Conservation (phyloP, 2,888 invertebrate genomes). For the Pilophorus perplexus region DNA sequence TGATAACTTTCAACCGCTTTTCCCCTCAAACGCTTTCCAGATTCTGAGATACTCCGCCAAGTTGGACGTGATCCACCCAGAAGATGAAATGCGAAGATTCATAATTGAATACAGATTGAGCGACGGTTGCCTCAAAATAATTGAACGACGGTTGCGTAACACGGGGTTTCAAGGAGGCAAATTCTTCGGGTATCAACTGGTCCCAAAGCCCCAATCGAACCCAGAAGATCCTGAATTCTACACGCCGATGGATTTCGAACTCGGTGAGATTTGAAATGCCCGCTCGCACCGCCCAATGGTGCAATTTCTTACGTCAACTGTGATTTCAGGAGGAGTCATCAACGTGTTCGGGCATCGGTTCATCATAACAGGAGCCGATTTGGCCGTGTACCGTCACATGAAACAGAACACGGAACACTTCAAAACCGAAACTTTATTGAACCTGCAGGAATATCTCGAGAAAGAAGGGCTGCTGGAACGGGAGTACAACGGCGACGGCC, state of each 20-base stretch:
- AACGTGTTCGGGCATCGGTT: conserved; percentile 74
- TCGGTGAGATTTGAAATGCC: conserved; percentile 58
- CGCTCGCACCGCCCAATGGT: too few species aligned
- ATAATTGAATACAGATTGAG: conserved; percentile 72
- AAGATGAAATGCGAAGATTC: conserved; percentile 72
- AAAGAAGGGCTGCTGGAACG: conserved; percentile 59
- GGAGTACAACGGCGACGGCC: not conserved
- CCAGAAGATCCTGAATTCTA: conserved; percentile 72
- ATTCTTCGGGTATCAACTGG: conserved; percentile 64
- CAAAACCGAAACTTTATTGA: conserved; percentile 63
- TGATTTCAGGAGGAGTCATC: conserved; percentile 61
- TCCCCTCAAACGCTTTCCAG: too few species aligned
- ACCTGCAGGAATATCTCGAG: conserved; percentile 66
- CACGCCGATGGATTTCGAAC: conserved; percentile 73
- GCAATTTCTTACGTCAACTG: too few species aligned
- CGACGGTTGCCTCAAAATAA: conserved; percentile 71
- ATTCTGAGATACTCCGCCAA: conserved; percentile 71
- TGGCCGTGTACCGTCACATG: conserved; percentile 75
- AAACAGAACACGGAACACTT: conserved; percentile 70
- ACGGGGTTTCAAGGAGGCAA: conserved; percentile 75
- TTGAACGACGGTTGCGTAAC: conserved; percentile 69
- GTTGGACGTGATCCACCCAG: conserved; percentile 74
- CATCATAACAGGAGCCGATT: conserved; percentile 71
- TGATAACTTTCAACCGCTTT: too few species aligned
- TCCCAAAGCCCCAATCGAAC: conserved; percentile 68